Percentiles rank a stretch among this genome's conserved stretches.
Evolutionary conservation across 2,888 invertebrate species (phyloP).

Genomic region (Megamerina dolium): DNA sequence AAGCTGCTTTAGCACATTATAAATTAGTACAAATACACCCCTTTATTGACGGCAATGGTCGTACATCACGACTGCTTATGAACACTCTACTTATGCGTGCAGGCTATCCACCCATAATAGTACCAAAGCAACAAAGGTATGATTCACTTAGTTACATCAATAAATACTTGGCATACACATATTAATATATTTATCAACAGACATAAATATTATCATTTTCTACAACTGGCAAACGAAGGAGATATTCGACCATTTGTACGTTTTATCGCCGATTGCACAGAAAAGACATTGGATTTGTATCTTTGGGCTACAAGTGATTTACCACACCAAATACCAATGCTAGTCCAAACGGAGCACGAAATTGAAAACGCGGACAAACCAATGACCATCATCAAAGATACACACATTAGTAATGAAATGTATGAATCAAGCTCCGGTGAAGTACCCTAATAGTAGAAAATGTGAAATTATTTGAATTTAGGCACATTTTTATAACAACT

Average conservation of each 20-base stretch:
- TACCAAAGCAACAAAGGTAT: constrained; percentile 78
- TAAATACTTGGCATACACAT: too few relatives aligned
- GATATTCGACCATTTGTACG: constrained; percentile 93
- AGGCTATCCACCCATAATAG: constrained; percentile 93
- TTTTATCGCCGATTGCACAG: constrained; percentile 90
- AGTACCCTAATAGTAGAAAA: constrained; percentile 25
- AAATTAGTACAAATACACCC: constrained; percentile 96
- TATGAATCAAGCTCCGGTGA: constrained; percentile 31
- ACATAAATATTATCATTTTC: constrained; percentile 78
- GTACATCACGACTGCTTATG: constrained; percentile 92
- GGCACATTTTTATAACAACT: background rate
- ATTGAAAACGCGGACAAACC: constrained; percentile 26
- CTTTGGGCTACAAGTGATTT: constrained; percentile 75
- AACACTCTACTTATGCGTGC: constrained; percentile 92
- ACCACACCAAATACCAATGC: constrained; percentile 62
- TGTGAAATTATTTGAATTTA: constrained; percentile 1
- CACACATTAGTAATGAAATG: too few relatives aligned
- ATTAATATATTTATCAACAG: constrained; percentile 34
- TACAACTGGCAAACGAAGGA: constrained; percentile 88
- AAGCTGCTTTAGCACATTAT: constrained; percentile 94
- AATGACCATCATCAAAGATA: constrained; percentile 6
- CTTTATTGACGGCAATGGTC: constrained; percentile 93
- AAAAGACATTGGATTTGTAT: constrained; percentile 80
- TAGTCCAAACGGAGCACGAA: constrained; percentile 48
- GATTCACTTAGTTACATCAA: too few relatives aligned